phyloP scores from a whole-genome alignment of 1,140 invertebrate species.

The Brachionus rotundiformis region DNA sequence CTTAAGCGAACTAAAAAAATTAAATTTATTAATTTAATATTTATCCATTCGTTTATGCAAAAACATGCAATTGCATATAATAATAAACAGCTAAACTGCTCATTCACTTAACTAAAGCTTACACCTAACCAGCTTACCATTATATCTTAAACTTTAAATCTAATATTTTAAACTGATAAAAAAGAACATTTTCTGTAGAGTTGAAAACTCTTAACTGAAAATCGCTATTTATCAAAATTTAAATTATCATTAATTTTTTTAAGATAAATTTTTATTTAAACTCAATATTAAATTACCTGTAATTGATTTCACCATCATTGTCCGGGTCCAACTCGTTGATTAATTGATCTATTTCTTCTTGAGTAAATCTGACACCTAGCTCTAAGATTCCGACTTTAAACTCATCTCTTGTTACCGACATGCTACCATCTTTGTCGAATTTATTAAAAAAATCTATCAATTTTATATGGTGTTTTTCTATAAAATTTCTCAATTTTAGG shows the following conservation, averaged over 20 bases:
- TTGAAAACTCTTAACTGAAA: slow-evolving; percentile 7
- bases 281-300: slow-evolving; percentile 56
- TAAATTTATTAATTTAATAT: not conserved
- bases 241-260: slow-evolving; percentile 1
- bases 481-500: slow-evolving; percentile 61
- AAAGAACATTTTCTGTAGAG: not conserved
- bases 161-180: slow-evolving; percentile 14
- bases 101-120: not conserved
- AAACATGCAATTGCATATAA: not conserved
- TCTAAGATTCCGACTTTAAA: slow-evolving; percentile 61
- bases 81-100: not conserved
- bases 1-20: slow-evolving; percentile 20
- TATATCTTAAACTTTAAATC: slow-evolving; percentile 21
- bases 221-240: slow-evolving; percentile 1
- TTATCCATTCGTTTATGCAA: not conserved
- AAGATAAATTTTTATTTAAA: not conserved
- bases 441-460: slow-evolving; percentile 63
- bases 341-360: slow-evolving; percentile 58
- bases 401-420: slow-evolving; percentile 61
- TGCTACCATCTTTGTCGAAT: slow-evolving; percentile 63
- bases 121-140: slow-evolving; percentile 15
- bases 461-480: slow-evolving; percentile 59
- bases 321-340: slow-evolving; percentile 60
- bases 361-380: slow-evolving; percentile 58
- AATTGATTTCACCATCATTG: slow-evolving; percentile 62